Percentiles rank a stretch among this genome's conserved stretches.
Evolutionary conservation across 23 tunicate species (phyloP).

Genomic region (Styela clava): DNA sequence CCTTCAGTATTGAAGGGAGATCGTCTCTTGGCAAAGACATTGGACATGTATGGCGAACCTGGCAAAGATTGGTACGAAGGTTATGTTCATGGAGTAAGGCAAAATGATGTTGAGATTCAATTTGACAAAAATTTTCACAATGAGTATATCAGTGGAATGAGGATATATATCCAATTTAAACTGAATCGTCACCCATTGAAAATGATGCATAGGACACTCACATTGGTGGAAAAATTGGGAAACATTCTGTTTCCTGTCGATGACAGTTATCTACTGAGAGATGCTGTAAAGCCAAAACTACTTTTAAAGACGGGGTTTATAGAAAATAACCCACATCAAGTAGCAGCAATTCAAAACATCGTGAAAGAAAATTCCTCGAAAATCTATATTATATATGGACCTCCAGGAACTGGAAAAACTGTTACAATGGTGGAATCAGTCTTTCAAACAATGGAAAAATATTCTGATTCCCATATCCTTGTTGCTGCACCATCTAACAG

Average conservation of each 20-base stretch:
- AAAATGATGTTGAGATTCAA: constrained; percentile 17
- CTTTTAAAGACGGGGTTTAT: no score
- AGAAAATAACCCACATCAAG: no score
- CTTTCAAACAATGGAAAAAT: no score
- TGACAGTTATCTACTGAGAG: no score
- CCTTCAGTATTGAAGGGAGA: constrained; percentile 52
- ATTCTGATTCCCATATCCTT: no score
- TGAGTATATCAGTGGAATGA: constrained; percentile 20
- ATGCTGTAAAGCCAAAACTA: no score
- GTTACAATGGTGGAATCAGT: no score
- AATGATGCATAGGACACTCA: constrained; percentile 49
- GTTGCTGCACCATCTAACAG: no score
- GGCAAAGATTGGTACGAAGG: constrained; percentile 25
- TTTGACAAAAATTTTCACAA: constrained; percentile 34
- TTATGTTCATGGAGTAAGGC: constrained; percentile 22
- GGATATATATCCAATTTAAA: constrained; percentile 33
- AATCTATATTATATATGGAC: no score
- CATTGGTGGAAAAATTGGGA: background rate
- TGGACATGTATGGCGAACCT: background rate
- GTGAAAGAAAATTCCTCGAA: no score
- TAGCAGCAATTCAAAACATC: no score
- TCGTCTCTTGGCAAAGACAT: background rate
- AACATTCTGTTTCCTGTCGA: background rate
- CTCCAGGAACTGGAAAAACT: no score
- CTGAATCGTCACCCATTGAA: constrained; percentile 37